These are phyloP conservation scores for Zootoca vivipara DNA, from an alignment of 2,113 vertebrate genomes.

Conservation along the genomic window DNA sequence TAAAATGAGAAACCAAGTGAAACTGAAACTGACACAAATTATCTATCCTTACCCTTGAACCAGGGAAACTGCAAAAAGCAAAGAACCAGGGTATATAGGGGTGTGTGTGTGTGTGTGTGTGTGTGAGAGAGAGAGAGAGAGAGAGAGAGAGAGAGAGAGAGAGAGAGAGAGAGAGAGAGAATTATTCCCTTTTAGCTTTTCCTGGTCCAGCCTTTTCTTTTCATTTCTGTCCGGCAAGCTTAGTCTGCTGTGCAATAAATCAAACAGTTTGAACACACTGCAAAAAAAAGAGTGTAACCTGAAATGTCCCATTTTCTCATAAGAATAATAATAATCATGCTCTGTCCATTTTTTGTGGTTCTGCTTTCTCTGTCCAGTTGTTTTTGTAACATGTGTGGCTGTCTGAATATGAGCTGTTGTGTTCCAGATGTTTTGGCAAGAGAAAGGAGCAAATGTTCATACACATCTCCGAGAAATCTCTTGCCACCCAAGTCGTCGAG, in stretches of 20 bases:
- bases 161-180: neutral
- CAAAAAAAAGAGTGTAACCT: slow-evolving; percentile 77
- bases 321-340: slow-evolving; percentile 52
- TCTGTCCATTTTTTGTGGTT: slow-evolving; percentile 55
- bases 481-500: slow-evolving; percentile 79
- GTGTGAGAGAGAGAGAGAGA: neutral
- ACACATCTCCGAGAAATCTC: slow-evolving; percentile 65
- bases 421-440: slow-evolving; percentile 79
- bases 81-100: no score
- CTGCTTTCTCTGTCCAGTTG: slow-evolving; percentile 59
- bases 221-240: slow-evolving; percentile 62
- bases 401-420: slow-evolving; percentile 73
- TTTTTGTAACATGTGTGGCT: slow-evolving; percentile 73
- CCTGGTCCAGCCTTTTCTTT: slow-evolving; percentile 57
- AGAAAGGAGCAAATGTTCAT: slow-evolving; percentile 57
- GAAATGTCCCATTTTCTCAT: slow-evolving; percentile 72
- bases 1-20: no score
- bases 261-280: slow-evolving; percentile 60
- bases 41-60: no score
- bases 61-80: no score
- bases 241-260: slow-evolving; percentile 71
- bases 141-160: neutral
- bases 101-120: no score
- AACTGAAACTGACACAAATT: no score
- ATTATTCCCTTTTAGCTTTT: slow-evolving; percentile 59